Base-by-base conservation (phyloP, 2,888 invertebrate species). In the Caenorhabditis japonica region DNA sequence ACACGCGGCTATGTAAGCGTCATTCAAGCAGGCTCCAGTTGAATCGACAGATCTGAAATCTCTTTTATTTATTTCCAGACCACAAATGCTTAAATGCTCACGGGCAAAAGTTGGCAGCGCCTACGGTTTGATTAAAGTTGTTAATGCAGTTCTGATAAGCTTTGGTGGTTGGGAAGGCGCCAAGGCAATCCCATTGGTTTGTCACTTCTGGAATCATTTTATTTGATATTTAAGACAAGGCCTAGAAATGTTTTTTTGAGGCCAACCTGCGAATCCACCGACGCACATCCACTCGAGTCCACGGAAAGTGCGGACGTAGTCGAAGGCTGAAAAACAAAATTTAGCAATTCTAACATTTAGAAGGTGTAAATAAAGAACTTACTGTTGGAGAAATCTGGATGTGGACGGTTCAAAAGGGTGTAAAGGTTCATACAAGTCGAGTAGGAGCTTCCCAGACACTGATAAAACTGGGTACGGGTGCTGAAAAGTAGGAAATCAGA, bases 381-480 rank as follows among this genome's bases (percentile, higher is more conserved):
- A 77, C 76, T 59, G 10, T 80, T 46, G 13, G 59, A 52, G 19
- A 78, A 75, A 33, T 74, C 73, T 5, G 76, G 70, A 12, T 66
- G 55, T 17, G 76, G 75, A 21, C 59, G 59, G 36, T 72, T 62
- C 27, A 81, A 66, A 46, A 83, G 60, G 27, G 61, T 69, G 73
- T 75, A 79, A 17, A 81, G 75, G 41, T 75, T 76, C 61, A 83
- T 59, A 52, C 83, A 83, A 2, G 73, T n/a, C 53, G 75, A 79
- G 47, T 83, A 83, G n/a, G 77, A 75, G 19, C 72, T 41, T 51
- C 83, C 83, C n/a, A 83, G 77, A 55, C 83, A 83, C 41, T 78
- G 80, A 68, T 83, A 81, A 77, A 79, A 81, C 39, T 74, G 64
- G 4, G 80, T 74, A 30, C 82, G 78, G 12, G 73, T 52, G 44